These are phyloP conservation scores for Pilophorus perplexus DNA, from an alignment of 2,888 invertebrate species.

Conservation along the genomic window DNA sequence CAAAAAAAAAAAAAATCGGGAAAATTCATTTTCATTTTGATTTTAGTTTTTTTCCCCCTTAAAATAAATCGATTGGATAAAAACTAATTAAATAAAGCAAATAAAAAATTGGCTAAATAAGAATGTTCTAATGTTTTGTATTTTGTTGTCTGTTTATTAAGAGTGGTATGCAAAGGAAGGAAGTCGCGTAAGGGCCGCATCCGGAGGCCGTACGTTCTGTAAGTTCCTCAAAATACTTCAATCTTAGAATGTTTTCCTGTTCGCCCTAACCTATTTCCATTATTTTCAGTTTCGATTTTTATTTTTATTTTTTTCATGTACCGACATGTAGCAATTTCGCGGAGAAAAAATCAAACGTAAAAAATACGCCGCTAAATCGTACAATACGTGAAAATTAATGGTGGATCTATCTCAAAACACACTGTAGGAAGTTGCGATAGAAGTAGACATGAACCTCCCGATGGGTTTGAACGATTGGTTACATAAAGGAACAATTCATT, in stretches of 20 bases:
- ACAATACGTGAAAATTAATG: no score
- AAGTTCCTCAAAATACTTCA: constrained; percentile 23
- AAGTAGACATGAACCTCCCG: no score
- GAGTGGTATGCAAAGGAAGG: constrained; percentile 36
- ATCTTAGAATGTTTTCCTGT: constrained; percentile 16
- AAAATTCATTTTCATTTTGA: neutral
- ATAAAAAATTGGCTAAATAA: constrained; percentile 29
- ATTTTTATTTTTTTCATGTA: neutral
- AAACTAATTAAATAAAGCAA: constrained; percentile 14
- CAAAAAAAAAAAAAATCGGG: neutral
- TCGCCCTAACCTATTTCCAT: neutral
- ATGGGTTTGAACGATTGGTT: no score
- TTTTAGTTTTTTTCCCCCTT: constrained; percentile 9
- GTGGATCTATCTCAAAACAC: no score
- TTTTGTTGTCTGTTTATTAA: constrained; percentile 30
- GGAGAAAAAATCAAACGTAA: no score
- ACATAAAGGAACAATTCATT: no score
- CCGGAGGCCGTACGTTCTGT: constrained; percentile 37
- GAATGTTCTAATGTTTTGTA: constrained; percentile 27
- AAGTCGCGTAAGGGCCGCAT: constrained; percentile 35
- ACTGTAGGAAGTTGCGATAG: no score
- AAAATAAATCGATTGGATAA: neutral
- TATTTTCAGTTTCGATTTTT: neutral
- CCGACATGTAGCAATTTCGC: no score
- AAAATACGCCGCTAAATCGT: no score